These are phyloP conservation scores for Hemithea aestivaria DNA, from an alignment of 2,888 invertebrate genomes.

Conservation along the genomic window DNA sequence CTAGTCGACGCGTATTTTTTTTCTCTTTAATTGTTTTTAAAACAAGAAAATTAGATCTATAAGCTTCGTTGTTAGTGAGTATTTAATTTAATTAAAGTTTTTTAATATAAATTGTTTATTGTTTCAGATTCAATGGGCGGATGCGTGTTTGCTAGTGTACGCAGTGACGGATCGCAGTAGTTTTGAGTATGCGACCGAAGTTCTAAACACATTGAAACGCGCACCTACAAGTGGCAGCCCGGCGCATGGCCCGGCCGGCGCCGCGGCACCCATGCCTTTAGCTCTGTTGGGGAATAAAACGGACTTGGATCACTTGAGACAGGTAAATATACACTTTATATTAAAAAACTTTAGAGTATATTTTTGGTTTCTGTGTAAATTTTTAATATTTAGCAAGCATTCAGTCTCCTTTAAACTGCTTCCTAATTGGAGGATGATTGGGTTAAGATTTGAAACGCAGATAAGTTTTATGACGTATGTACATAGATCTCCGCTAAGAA, in stretches of 20 bases:
- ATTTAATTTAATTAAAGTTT: slow-evolving; percentile 2
- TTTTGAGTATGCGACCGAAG: slow-evolving; percentile 83
- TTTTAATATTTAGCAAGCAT: no score
- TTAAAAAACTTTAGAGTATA: no score
- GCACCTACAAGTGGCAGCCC: slow-evolving; percentile 76
- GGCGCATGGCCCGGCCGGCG: slow-evolving; percentile 78
- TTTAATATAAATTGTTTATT: slow-evolving; percentile 25
- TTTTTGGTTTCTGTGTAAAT: no score
- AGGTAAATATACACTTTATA: no score
- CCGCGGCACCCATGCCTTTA: slow-evolving; percentile 73
- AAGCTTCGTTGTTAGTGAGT: not conserved
- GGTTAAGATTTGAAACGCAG: no score
- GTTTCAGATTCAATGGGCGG: slow-evolving; percentile 85
- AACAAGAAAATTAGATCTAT: no score
- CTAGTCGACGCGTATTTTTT: no score
- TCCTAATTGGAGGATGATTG: no score
- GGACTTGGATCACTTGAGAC: slow-evolving; percentile 87
- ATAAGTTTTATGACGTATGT: no score
- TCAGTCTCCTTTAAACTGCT: no score
- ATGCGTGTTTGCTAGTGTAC: slow-evolving; percentile 87
- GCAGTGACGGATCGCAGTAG: slow-evolving; percentile 86
- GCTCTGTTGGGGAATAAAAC: slow-evolving; percentile 88
- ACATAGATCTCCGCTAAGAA: no score
- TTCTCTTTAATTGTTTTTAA: no score
- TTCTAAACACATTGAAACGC: slow-evolving; percentile 79